Conservation (phyloP, 1,140 invertebrate genomes). For the Eulimnadia texana region DNA sequence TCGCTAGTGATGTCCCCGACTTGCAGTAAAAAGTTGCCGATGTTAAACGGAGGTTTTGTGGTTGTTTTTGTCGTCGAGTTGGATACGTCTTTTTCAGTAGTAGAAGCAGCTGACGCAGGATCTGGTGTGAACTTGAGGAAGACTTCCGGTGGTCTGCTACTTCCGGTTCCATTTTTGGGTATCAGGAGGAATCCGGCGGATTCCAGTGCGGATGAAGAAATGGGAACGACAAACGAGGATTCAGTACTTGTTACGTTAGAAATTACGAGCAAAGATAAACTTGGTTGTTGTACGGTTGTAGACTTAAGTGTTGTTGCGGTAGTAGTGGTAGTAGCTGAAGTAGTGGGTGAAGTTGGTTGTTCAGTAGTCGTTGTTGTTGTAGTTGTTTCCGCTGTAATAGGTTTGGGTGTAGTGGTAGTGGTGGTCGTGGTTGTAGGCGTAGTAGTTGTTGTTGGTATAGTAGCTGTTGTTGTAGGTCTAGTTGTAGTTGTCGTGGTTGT, state of each 20-base stretch:
- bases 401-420: background rate
- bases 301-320: background rate
- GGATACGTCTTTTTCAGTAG: background rate
- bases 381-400: background rate
- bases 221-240: background rate
- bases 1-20: background rate
- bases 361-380: background rate
- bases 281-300: background rate
- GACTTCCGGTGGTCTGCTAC: too few species aligned
- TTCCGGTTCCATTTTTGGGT: background rate
- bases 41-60: background rate
- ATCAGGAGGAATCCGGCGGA: background rate
- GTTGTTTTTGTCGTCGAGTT: background rate
- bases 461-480: background rate
- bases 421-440: background rate
- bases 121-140: background rate
- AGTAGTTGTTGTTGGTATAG: background rate
- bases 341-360: background rate
- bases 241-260: background rate
- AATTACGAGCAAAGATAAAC: background rate
- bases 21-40: background rate
- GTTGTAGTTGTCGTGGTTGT: background rate
- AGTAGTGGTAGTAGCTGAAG: background rate
- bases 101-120: background rate
- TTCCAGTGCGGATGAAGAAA: background rate